Evolutionary conservation across 2,888 invertebrate genomes (phyloP).

Genomic region (Agonum fuliginosum): DNA sequence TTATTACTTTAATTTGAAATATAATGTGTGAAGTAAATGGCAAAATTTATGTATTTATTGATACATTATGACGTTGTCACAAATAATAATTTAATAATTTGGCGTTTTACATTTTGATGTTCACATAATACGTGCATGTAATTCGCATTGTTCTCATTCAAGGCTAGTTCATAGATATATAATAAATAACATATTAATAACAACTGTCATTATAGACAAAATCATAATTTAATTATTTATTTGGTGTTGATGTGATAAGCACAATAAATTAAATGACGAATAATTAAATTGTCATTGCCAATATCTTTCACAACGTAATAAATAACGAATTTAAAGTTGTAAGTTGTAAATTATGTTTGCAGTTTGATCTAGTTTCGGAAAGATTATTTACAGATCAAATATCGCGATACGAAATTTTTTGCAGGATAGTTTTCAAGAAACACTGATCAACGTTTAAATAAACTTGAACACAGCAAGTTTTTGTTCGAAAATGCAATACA

Average conservation of each 20-base stretch:
- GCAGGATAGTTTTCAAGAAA: not conserved
- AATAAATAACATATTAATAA: slow-evolving; percentile 14
- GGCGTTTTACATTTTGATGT: not conserved
- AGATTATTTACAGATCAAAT: not conserved
- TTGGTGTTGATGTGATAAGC: not conserved
- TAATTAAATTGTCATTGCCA: too few relatives aligned
- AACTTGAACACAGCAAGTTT: slow-evolving; percentile 26
- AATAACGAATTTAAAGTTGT: not conserved
- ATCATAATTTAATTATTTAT: not conserved
- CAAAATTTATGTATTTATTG: too few relatives aligned
- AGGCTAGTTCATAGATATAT: not conserved
- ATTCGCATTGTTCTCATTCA: too few relatives aligned
- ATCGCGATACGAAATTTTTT: not conserved
- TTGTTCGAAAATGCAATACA: slow-evolving; percentile 15
- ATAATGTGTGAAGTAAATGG: too few relatives aligned
- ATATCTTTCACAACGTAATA: too few relatives aligned
- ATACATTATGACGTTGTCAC: too few relatives aligned
- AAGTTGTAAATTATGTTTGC: not conserved
- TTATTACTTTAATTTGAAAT: too few relatives aligned
- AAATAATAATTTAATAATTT: not conserved
- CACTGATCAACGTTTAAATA: slow-evolving; percentile 31
- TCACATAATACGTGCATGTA: too few relatives aligned
- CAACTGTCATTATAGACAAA: slow-evolving; percentile 7
- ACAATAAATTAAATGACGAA: too few relatives aligned
- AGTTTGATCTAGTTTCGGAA: not conserved